These are phyloP conservation scores for Meloe dianella DNA, from an alignment of 2,888 invertebrate species.

Conservation along the genomic window DNA sequence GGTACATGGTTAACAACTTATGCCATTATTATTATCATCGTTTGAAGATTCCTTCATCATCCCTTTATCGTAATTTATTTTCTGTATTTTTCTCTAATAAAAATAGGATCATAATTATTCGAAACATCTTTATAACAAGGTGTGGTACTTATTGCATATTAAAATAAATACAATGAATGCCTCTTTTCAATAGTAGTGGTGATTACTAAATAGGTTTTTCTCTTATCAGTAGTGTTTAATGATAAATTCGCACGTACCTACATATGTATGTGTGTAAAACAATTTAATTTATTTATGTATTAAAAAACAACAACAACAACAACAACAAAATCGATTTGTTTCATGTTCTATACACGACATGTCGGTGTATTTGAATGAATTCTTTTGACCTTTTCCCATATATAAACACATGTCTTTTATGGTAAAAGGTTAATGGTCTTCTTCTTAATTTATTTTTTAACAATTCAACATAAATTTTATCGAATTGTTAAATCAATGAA, in stretches of 20 bases:
- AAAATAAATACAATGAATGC: conserved; percentile 4
- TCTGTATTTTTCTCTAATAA: not conserved
- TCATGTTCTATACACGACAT: not conserved
- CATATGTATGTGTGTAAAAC: not conserved
- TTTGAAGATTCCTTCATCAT: not conserved
- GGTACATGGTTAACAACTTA: too few species aligned
- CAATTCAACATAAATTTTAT: conserved; percentile 10
- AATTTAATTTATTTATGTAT: not conserved
- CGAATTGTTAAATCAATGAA: conserved; percentile 12
- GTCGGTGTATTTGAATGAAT: conserved; percentile 5
- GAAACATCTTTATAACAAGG: not conserved
- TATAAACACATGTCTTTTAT: not conserved
- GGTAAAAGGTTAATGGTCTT: conserved; percentile 15
- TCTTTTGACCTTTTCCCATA: conserved; percentile 4
- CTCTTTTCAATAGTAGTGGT: conserved; percentile 2
- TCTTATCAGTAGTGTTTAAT: conserved; percentile 7
- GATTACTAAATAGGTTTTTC: conserved; percentile 8
- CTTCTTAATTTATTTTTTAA: conserved; percentile 17
- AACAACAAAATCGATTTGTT: not conserved
- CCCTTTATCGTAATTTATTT: not conserved
- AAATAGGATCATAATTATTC: conserved; percentile 7
- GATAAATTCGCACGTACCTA: conserved; percentile 9
- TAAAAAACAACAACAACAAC: not conserved
- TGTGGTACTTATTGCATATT: conserved; percentile 3
- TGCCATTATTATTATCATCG: too few species aligned